These are phyloP conservation scores for Pollimyrus isidori DNA, from an alignment of 2,113 vertebrate species.

Conservation along the genomic window DNA sequence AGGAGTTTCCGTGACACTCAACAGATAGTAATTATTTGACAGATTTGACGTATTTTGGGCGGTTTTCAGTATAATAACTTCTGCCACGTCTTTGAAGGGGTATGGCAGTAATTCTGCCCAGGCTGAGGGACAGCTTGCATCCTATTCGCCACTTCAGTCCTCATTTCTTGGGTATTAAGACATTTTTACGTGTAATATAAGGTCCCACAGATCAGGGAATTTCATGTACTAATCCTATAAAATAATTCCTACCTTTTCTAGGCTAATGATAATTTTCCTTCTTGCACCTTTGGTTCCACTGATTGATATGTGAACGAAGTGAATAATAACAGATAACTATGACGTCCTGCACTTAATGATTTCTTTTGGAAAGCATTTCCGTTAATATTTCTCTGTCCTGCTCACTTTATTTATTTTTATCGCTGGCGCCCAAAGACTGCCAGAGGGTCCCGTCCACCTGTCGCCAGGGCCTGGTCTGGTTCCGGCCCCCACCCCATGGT, in stretches of 20 bases:
- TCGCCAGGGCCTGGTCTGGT: not conserved
- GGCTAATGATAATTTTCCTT: not conserved
- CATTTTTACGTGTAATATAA: not conserved
- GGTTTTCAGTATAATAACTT: not conserved
- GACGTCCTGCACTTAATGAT: not conserved
- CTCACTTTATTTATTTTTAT: not conserved
- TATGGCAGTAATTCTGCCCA: not conserved
- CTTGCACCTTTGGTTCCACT: not conserved
- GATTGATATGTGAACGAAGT: not conserved
- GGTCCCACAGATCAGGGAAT: not conserved
- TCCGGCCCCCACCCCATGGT: not conserved
- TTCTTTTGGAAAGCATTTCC: not conserved
- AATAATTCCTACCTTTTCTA: not conserved
- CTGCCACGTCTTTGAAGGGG: not conserved
- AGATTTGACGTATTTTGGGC: not conserved
- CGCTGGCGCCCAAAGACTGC: not conserved
- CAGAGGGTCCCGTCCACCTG: not conserved
- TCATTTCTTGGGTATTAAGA: not conserved
- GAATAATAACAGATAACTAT: not conserved
- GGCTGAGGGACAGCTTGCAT: not conserved
- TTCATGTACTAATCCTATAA: not conserved
- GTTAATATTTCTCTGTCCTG: not conserved
- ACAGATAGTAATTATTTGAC: not conserved
- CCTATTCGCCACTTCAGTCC: not conserved
- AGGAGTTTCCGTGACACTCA: not conserved